phyloP scores from a whole-genome alignment of 2,797 vertebrate genomes.

The Anguilla pacifica region DNA sequence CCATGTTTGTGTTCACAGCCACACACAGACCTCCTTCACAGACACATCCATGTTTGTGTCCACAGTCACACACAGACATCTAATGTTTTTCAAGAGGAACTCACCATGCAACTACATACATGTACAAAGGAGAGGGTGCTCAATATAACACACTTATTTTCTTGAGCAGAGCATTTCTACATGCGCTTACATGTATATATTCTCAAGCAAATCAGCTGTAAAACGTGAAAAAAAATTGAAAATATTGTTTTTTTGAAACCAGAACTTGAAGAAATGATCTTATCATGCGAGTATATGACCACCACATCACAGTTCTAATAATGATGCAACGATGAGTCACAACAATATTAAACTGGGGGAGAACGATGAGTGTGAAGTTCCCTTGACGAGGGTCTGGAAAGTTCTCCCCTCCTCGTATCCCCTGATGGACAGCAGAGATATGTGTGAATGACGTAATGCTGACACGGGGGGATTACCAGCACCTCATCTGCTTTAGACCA shows the following conservation, averaged over 20 bases:
- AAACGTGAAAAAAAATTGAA: not conserved
- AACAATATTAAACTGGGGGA: no score
- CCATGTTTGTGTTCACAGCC: no score
- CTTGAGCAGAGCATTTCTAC: not conserved
- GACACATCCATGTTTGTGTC: no score
- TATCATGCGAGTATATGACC: not conserved
- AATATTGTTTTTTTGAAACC: no score
- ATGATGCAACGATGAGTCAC: no score
- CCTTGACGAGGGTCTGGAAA: not conserved
- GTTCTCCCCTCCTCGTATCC: not conserved
- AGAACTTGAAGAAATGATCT: no score
- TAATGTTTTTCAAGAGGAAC: not conserved
- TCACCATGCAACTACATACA: not conserved
- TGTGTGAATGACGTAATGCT: conserved; percentile 35
- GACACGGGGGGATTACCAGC: not conserved
- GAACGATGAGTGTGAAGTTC: not conserved
- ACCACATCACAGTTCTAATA: no score
- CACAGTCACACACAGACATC: not conserved
- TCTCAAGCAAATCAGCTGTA: not conserved
- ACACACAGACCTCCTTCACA: no score
- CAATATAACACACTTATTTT: not conserved
- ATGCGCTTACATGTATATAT: not conserved
- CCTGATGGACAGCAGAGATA: not conserved
- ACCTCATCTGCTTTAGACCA: not conserved
- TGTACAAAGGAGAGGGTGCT: not conserved